Evolutionary conservation across 2,888 invertebrate genomes (phyloP), one percentile per base, ranked within the genome.

Genomic region (Eupithecia pulchellata): DNA sequence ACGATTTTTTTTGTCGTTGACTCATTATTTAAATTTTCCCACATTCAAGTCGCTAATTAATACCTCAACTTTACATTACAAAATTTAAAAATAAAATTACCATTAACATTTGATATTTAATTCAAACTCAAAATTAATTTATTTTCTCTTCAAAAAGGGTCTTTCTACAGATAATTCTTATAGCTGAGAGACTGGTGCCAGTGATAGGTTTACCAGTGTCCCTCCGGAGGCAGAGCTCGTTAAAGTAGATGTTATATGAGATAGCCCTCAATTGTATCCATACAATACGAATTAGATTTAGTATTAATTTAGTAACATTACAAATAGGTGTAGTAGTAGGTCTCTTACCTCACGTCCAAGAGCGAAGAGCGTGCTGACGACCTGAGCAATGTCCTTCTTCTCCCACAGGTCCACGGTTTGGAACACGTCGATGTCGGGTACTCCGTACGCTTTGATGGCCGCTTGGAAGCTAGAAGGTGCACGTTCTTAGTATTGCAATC

Each of bases 391-490:
- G 91, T 98, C 98, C 91, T 98, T 98, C 95, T 97, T 97, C 91
- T 99, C 99, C 96, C 97, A 99, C 66, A 99, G 95, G 89, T 99
- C 99, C 64, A 99, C 98, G 6, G 99, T 99, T 94, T 99, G 98
- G 96, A 99, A 99, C 68, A 98, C 97, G 90, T 99, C 99, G 76
- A 97, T 96, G 87, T 98, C 98, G 66, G 96, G 92, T 20, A 99
- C 98, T 75, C 99, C 99, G 89, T 98, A 98, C 0, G 95, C 96
- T 88, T 97, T 97, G 81, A 98, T 95, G 14, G 98, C 98, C 69
- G 96, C 96, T 90, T 98, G 97, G 96, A 99, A 99, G 95, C 94
- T 94, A 81, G 64, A 84, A 82, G 68, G 63, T 27, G 62, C 17
- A 64, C 14, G n/a, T 13, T 52, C 6, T 32, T 64, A 52, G 25